Conservation (phyloP, 2,113 vertebrate genomes). For the Lophochroa leadbeateri region DNA sequence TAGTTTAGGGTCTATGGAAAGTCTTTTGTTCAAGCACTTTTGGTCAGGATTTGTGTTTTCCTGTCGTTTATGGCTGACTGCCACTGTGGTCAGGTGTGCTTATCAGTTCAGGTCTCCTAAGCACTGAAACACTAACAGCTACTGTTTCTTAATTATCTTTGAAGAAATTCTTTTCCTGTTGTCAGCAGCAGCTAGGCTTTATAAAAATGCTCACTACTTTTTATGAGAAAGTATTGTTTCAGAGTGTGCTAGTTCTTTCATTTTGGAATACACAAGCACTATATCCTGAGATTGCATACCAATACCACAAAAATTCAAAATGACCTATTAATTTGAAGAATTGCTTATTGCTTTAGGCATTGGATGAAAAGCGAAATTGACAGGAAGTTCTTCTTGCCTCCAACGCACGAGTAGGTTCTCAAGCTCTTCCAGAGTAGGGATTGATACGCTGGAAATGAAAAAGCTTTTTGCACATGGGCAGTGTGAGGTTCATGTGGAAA, state of each 20-base stretch:
- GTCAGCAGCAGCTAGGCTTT: not conserved
- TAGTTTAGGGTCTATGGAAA: not conserved
- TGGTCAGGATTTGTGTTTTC: not conserved
- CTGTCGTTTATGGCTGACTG: not conserved
- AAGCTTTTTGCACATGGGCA: not conserved
- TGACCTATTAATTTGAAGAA: not conserved
- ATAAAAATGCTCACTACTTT: not conserved
- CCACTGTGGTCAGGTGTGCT: accelerated
- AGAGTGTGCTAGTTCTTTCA: not conserved
- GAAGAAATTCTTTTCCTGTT: not conserved
- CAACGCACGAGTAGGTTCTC: accelerated
- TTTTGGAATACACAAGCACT: not conserved
- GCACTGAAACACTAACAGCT: not conserved
- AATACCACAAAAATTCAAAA: not conserved
- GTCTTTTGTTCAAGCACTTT: not conserved
- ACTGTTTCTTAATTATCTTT: not conserved
- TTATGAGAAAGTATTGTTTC: not conserved
- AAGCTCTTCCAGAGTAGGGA: not conserved
- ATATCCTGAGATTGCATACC: not conserved
- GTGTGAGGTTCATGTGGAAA: not conserved
- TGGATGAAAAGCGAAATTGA: not conserved
- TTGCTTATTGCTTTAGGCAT: not conserved
- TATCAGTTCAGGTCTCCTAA: not conserved
- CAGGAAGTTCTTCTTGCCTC: not conserved
- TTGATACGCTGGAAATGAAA: not conserved